Base-by-base conservation (phyloP, 2,888 invertebrate species). In the Luperina nickerlii region DNA sequence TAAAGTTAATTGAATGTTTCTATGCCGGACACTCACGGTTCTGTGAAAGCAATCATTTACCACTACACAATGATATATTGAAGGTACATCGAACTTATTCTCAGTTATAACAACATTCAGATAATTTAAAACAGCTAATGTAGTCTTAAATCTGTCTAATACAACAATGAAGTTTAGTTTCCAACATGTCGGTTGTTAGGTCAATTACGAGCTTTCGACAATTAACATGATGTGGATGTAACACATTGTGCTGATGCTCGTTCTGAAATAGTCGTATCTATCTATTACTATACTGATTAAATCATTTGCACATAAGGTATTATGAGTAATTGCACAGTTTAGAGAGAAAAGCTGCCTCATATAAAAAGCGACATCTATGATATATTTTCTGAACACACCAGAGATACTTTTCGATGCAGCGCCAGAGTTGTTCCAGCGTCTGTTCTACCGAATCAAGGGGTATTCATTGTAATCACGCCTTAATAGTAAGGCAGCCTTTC, bases 121-220 rank as follows among this genome's bases (percentile, higher is more conserved):
- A 74, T 67, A 85, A 74, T 79, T 74, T 42, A 45, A 74, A 72
- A 73, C 60, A n/a, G 66, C 76, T 85, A 69, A 78, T 77, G n/a
- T 84, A 65, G 67, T 85, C 60, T 78, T 78, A 74, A 45, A 73
- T 65, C 45, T 57, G 71, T 45, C 75, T 85, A 81, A 57, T 85
- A 82, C 85, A 85, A 85, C 78, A 85, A 63, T 68, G 27, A 84
- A 71, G 51, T 84, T 74, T 32, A 66, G 78, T 75, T 38, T 81
- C 18, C 38, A 62, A 62, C 67, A 65, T 57, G 24, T 51, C 15
- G 32, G 15, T 57, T 32, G 7, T 18, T 74, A 45, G 48, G 18
- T 80, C 68, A 65, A 42, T 20, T 8, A 66, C 13, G 18, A 80
- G 51, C 57, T 51, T 32, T 9, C 24, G n/a, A 78, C 42, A 67